Evolutionary conservation across 2,797 vertebrate species (phyloP).

Genomic region (Helarctos malayanus): DNA sequence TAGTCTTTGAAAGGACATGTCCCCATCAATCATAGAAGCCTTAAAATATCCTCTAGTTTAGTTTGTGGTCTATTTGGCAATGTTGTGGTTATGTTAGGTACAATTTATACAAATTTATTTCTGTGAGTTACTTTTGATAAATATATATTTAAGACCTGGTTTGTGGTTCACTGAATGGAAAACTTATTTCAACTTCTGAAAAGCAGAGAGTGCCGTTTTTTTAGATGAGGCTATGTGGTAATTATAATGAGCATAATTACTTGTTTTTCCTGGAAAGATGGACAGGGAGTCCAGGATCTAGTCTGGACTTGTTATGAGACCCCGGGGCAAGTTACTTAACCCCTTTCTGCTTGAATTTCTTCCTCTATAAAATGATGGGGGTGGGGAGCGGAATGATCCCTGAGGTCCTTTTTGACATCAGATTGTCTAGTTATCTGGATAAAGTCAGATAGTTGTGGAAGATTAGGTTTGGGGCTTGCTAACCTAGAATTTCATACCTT

Average conservation of each 20-base stretch:
- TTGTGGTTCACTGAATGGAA: slow-evolving; percentile 70
- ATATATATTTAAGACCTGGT: slow-evolving; percentile 38
- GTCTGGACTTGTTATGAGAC: slow-evolving; percentile 25
- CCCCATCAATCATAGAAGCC: not conserved
- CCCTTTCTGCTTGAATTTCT: not conserved
- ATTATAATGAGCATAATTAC: slow-evolving; percentile 49
- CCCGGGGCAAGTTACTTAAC: not conserved
- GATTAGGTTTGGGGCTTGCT: not conserved
- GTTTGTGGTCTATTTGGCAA: slow-evolving; percentile 53
- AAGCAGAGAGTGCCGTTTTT: not conserved
- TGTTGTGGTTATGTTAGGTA: slow-evolving; percentile 41
- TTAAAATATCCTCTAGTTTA: slow-evolving; percentile 32
- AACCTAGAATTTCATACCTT: slow-evolving; percentile 18
- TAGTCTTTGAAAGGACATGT: not conserved
- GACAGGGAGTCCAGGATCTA: not conserved
- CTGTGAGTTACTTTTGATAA: slow-evolving; percentile 53
- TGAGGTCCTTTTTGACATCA: not conserved
- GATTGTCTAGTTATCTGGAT: not conserved
- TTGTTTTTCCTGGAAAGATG: slow-evolving; percentile 53
- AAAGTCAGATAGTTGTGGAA: slow-evolving; percentile 30
- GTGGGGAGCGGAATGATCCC: not conserved
- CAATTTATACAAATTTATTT: not conserved
- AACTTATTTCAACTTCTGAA: slow-evolving; percentile 34
- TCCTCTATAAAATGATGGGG: slow-evolving; percentile 10
- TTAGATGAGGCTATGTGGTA: not conserved